Base-by-base conservation (phyloP, 2,888 invertebrate species). In the Eilema griseolum region DNA sequence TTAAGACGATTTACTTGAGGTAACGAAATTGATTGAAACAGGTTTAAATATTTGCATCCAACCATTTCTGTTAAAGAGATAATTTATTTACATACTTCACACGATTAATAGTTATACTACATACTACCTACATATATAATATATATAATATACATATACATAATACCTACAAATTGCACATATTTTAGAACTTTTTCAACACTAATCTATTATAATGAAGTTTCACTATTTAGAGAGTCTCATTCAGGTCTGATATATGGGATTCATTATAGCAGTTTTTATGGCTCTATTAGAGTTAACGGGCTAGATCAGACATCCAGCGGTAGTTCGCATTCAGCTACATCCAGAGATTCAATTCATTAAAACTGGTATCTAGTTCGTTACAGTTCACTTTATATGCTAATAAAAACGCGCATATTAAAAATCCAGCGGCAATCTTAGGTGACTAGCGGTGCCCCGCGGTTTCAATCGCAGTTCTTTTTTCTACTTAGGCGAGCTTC, bases 361-460 rank as follows among this genome's bases (percentile, higher is more conserved):
- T 41, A 23, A 28, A 57, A 52, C 52, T 52, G 52, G 52, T 52
- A 57, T 10, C 37, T 24, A 26, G 31, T 24, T 62, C 37, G 56
- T 31, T 56, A 62, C 33, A 63, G 12, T 68, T 16, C 63, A 37
- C 57, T 68, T 57, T 68, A 63, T 76, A 80, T 81, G 80, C 69
- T 76, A 82, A 81, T 81, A 79, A 71, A 73, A 52, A 63, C 12
- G 26, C 26, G 37, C 33, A 62, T 41, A 41, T 52, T 52, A 52
- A 52, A 52, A 52, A 52, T 52, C 3, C n/a, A n/a, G 52, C 46
- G 46, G 20, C 52, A 8, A 52, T 52, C 8, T n/a, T 52, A n/a
- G 1, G 41, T 4, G 41, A 14, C 41, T 46, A 46, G 7, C 52
- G n/a, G 20, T 52, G n/a, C 1, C 1, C 2, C 52, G 10, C n/a